Evolutionary conservation across 1,140 invertebrate species (phyloP).

Genomic region (Lethrus apterus): DNA sequence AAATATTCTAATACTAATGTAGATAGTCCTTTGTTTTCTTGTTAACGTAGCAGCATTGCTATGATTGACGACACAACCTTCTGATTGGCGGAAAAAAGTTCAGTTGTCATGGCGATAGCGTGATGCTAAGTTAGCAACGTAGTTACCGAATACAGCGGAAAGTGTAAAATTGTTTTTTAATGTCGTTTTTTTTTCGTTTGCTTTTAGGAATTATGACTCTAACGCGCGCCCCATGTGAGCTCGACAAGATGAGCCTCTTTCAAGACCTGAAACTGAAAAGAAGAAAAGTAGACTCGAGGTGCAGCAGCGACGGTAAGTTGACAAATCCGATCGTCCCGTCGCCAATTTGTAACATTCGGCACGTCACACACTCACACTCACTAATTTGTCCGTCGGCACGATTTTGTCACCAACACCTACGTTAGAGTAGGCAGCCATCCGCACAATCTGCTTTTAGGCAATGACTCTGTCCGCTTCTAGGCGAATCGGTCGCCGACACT

Average conservation of each 20-base stretch:
- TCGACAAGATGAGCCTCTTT: conserved; percentile 97
- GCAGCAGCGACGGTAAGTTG: conserved; percentile 84
- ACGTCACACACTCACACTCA: too few relatives aligned
- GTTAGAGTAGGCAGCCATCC: conserved; percentile 36
- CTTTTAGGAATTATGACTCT: conserved; percentile 94
- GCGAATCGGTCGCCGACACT: conserved; percentile 83
- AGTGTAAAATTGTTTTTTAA: not conserved
- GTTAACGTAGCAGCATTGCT: not conserved
- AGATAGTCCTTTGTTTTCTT: too few relatives aligned
- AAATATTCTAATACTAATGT: too few relatives aligned
- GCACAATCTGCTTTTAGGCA: conserved; percentile 38
- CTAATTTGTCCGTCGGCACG: too few relatives aligned
- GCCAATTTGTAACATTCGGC: too few relatives aligned
- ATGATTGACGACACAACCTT: conserved; percentile 16
- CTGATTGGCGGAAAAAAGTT: conserved; percentile 16
- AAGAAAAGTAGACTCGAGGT: conserved; percentile 92
- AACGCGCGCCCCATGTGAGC: conserved; percentile 87
- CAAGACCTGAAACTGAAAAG: conserved; percentile 96
- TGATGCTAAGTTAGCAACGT: not conserved
- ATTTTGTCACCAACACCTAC: conserved; percentile 9
- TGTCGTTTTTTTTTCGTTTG: conserved; percentile 38
- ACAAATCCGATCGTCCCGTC: too few relatives aligned
- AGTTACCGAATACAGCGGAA: not conserved
- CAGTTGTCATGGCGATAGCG: not conserved
- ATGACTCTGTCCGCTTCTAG: conserved; percentile 47